Evolutionary conservation across 2,113 vertebrate species (phyloP), one percentile per base, ranked within the genome.

Genomic region (Poeciliopsis retropinna): DNA sequence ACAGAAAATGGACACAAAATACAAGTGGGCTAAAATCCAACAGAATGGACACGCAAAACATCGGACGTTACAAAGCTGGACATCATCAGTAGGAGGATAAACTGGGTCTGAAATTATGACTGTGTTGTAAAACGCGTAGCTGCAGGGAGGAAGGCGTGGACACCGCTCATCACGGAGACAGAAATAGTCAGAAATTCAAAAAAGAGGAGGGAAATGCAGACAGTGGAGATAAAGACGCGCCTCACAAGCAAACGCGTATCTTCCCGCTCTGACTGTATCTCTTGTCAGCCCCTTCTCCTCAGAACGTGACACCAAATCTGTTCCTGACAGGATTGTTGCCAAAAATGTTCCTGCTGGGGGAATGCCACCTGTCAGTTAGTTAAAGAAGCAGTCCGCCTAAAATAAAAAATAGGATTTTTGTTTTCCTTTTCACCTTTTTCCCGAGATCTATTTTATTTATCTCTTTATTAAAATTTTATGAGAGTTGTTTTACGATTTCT

Each of bases 381-480:
- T 62, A 39, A 73, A 67, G 57, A 15, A 44, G n/a, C 19, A 74
- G 41, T 34, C 31, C 65, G 60, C 64, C 60, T 27, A n/a, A 63
- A 25, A n/a, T n/a, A n/a, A 75, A 32, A 57, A 41, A 60, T 27
- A 25, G 3, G 14, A 5, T 25, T 32, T 60, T 31, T 44, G 44
- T 31, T 73, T 30, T 72, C 15, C 15, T 22, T 61, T 70, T 80
- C 54, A 73, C 34, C 60, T 78, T 72, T 39, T 79, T 67, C 82
- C 81, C 75, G 64, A 91, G 75, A 93, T 91, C 87, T 80, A 88
- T 90, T 82, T 91, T 84, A 90, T 85, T 68, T 76, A 71, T 19
- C 27, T 25, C 74, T 81, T 90, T 80, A 89, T 81, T 70, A 12
- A 73, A 71, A 82, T 41, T 78, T 57, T 82, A 85, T 83, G 73